Percentiles rank a stretch among this genome's conserved stretches.
phyloP scores from a whole-genome alignment of 2,888 invertebrate species.

The Oxyscelio sp. region DNA sequence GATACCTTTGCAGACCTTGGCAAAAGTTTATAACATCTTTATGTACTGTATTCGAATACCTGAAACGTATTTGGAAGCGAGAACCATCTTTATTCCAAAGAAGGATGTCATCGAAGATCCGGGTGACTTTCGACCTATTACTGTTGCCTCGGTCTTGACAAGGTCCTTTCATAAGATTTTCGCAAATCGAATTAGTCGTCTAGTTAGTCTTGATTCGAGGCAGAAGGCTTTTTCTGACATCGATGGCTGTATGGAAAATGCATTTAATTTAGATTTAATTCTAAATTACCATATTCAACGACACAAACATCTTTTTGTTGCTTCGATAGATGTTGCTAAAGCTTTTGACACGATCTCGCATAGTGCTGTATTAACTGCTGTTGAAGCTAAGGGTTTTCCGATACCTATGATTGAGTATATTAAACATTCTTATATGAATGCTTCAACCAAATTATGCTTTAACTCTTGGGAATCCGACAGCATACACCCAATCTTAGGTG shows the following conservation, averaged over 20 bases:
- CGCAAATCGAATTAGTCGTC: conserved; percentile 23
- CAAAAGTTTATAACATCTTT: conserved; percentile 31
- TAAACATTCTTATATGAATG: neutral
- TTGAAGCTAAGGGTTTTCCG: neutral
- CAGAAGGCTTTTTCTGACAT: conserved; percentile 66
- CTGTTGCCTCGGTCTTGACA: conserved; percentile 35
- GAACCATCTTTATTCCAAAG: conserved; percentile 45
- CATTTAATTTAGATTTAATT: conserved; percentile 28
- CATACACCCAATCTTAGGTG: neutral
- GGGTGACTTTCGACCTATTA: conserved; percentile 19
- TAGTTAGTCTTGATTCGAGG: neutral
- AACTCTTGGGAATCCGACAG: neutral
- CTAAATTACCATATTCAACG: neutral
- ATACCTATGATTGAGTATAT: neutral
- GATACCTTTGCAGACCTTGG: conserved; percentile 44
- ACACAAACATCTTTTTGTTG: conserved; percentile 13
- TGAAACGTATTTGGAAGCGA: conserved; percentile 78
- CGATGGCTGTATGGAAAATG: conserved; percentile 76
- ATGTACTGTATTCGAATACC: conserved; percentile 16
- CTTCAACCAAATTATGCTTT: neutral
- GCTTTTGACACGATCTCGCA: conserved; percentile 74
- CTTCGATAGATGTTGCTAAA: conserved; percentile 71
- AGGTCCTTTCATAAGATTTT: conserved; percentile 66
- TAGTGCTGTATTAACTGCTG: neutral
- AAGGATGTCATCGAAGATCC: neutral